Conservation (phyloP, 2,888 invertebrate genomes). For the Thera britannica region DNA sequence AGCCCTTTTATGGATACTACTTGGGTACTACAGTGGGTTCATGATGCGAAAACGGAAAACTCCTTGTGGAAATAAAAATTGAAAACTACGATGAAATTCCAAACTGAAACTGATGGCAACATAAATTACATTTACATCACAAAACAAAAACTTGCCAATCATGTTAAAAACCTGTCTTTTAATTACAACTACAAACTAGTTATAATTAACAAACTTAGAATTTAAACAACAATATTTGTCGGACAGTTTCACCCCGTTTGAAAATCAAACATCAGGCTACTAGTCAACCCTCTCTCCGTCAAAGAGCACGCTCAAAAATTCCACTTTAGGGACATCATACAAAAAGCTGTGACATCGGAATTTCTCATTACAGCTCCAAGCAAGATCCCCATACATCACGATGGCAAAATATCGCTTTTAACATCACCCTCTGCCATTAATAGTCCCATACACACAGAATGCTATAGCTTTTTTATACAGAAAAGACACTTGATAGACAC, state of each 20-base stretch:
- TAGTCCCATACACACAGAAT: conserved; percentile 56
- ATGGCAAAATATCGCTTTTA: conserved; percentile 79
- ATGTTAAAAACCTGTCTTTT: too few relatives aligned
- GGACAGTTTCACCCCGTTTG: neutral
- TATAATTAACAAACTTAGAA: too few relatives aligned
- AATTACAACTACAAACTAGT: too few relatives aligned
- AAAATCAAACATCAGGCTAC: conserved; percentile 21
- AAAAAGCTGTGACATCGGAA: conserved; percentile 80
- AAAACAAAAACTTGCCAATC: neutral
- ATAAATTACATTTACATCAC: neutral
- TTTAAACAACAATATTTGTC: neutral
- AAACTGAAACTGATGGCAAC: neutral
- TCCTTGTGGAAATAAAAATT: conserved; percentile 49
- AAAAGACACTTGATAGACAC: conserved; percentile 1
- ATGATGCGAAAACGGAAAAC: conserved; percentile 49
- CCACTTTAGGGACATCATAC: conserved; percentile 61
- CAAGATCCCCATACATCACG: conserved; percentile 79
- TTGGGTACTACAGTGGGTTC: conserved; percentile 56
- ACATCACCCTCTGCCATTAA: conserved; percentile 72
- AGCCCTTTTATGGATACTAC: conserved; percentile 63
- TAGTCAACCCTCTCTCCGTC: conserved; percentile 48
- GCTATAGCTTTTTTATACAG: conserved; percentile 6
- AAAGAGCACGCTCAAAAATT: conserved; percentile 60
- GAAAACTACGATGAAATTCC: conserved; percentile 41
- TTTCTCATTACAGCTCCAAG: conserved; percentile 79